Percentiles rank a stretch among this genome's conserved stretches.
phyloP scores from a whole-genome alignment of 37 sponge, comb jelly and placozoan genomes.

The Mnemiopsis leidyi region DNA sequence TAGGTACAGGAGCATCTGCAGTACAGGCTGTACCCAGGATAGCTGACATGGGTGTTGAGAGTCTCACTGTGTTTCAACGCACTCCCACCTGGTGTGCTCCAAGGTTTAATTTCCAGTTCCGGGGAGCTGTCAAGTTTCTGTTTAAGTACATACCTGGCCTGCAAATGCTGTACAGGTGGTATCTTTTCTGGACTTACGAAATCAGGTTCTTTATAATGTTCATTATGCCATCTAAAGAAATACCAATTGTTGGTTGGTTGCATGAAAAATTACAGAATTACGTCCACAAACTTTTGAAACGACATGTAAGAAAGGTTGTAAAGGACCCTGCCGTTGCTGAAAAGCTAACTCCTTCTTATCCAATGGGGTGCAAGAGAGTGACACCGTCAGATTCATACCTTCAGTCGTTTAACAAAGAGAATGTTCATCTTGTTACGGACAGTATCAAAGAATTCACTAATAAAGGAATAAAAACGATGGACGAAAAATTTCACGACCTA shows the following conservation, averaged over 20 bases:
- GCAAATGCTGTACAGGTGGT: not conserved
- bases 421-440: constrained; percentile 29
- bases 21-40: constrained; percentile 35
- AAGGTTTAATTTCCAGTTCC: not conserved
- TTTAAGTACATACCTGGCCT: not conserved
- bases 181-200: not conserved
- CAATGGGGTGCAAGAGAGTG: constrained; percentile 42
- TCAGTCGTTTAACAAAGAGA: constrained; percentile 19
- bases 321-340: not conserved
- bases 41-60: constrained; percentile 2
- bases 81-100: not conserved
- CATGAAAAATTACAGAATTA: not conserved
- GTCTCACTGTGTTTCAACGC: constrained; percentile 4
- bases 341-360: not conserved
- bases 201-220: constrained; percentile 6
- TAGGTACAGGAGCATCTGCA: constrained; percentile 45
- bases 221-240: constrained; percentile 44
- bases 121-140: not conserved
- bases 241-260: constrained; percentile 24
- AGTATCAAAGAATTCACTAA: not conserved
- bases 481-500: not conserved
- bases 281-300: not conserved
- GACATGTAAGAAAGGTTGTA: not conserved
- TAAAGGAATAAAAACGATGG: not conserved
- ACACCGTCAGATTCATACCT: not conserved